A percentile compares a stretch with the other conserved stretches of the same genome.
Evolutionary conservation across 2,888 invertebrate species (phyloP).

Genomic region (Pediacus dermestoides): DNA sequence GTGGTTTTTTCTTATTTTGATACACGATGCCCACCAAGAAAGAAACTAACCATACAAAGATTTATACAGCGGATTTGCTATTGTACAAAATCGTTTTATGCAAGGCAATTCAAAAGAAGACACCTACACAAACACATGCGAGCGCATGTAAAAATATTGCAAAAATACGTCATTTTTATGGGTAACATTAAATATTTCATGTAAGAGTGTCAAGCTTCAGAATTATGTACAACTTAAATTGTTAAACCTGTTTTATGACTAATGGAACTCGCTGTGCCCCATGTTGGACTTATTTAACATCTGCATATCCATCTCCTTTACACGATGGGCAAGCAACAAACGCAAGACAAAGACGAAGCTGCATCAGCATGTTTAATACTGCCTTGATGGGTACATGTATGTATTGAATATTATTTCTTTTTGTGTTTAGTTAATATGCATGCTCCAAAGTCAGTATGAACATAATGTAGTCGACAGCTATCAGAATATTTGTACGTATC

Average conservation of each 20-base stretch:
- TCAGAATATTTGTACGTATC: too few relatives aligned
- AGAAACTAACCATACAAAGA: too few relatives aligned
- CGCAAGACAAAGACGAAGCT: background rate
- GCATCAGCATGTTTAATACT: background rate
- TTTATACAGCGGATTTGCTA: constrained; percentile 7
- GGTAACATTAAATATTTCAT: constrained; percentile 25
- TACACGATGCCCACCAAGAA: too few relatives aligned
- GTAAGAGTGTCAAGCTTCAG: constrained; percentile 18
- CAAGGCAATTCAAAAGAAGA: constrained; percentile 10
- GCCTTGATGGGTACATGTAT: too few relatives aligned
- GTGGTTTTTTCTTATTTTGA: too few relatives aligned
- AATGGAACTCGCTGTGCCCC: constrained; percentile 12
- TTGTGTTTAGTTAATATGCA: constrained; percentile 2
- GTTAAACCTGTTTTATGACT: constrained; percentile 23
- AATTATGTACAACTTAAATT: constrained; percentile 23
- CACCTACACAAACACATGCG: constrained; percentile 14
- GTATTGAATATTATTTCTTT: background rate
- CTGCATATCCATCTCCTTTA: too few relatives aligned
- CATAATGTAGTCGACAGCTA: constrained; percentile 1
- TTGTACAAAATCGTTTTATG: constrained; percentile 9
- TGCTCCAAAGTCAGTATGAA: background rate
- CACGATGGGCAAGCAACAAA: too few relatives aligned
- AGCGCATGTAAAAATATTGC: constrained; percentile 16
- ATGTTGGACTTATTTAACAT: too few relatives aligned
- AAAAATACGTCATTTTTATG: constrained; percentile 26